Evolutionary conservation across 2,797 vertebrate species (phyloP).

Genomic region (Silurus lanzhouensis): DNA sequence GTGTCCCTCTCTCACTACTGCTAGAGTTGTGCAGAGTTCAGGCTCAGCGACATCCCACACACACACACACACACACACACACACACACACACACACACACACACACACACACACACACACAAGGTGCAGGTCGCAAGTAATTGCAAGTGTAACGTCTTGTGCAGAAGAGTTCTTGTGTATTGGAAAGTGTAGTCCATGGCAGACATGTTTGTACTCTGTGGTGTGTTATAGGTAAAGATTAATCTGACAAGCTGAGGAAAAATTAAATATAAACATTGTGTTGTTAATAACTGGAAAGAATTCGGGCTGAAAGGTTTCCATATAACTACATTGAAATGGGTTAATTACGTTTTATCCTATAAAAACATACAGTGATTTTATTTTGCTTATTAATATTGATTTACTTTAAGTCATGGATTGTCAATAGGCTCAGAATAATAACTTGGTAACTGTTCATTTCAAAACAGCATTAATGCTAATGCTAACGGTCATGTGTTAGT

Average conservation of each 20-base stretch:
- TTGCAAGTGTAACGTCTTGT: too few relatives aligned
- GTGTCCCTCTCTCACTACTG: neutral
- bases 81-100: too few relatives aligned
- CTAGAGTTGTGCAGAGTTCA: conserved; percentile 1
- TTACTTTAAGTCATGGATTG: neutral
- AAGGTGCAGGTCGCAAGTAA: too few relatives aligned
- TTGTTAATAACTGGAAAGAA: neutral
- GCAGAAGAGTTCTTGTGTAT: too few relatives aligned
- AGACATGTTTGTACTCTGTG: too few relatives aligned
- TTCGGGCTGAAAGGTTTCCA: neutral
- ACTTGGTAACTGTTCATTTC: neutral
- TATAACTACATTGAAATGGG: neutral
- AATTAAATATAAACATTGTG: neutral
- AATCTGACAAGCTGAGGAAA: neutral
- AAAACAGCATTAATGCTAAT: neutral
- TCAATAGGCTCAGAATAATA: too few relatives aligned
- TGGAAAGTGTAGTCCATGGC: too few relatives aligned
- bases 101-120: too few relatives aligned
- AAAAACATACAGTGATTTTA: neutral
- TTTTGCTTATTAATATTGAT: neutral
- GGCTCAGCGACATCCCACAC: conserved; percentile 63
- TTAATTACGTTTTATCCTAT: neutral
- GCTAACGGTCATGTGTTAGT: neutral
- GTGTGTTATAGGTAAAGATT: too few relatives aligned
- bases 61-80: too few relatives aligned